Base-by-base conservation (phyloP, 2,888 invertebrate genomes). In the Cyclophora punctaria region DNA sequence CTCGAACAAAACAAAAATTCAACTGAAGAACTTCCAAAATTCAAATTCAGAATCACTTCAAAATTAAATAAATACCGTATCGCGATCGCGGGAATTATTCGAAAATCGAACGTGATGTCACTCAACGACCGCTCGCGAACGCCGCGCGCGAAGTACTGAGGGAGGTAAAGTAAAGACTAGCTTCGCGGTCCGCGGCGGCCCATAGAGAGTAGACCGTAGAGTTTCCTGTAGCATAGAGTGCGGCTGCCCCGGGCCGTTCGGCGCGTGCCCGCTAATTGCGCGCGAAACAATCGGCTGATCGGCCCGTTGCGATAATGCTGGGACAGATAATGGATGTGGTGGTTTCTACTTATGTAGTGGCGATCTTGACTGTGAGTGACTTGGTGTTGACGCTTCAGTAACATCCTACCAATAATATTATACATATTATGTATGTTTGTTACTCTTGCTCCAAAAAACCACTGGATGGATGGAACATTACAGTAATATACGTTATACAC, bases 251-350 rank as follows among this genome's bases (percentile, higher is more conserved):
- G 53, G 56, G 57, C 52, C 43, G 46, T 37, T 57, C 51, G 59
- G 61, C 73, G 77, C 84, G 85, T 80, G 80, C 84, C 66, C 75
- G 80, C 87, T 87, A 86, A 85, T 87, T 85, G 85, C 80, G 84
- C 86, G 82, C 88, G 79, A 87, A 87, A 86, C 86, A 83, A 83
- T 83, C 83, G 81, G 74, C 72, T 77, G 66, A 71, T 63, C 67
- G 67, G 65, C 64, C 67, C 37, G 37, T 37, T 37, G 37, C 37
- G 37, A 37, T 37, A 37, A 37, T 37, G 63, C 69, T 67, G 64
- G 62, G 67, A 64, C 47, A 64, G 65, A 72, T 74, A 75, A 67
- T 69, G 63, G 59, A 20, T 20, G 20, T 20, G 20, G 20, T 20
- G 20, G 20, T 20, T 20, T 20, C 20, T 20, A 20, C 20, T 20